phyloP scores from a whole-genome alignment of 2,888 invertebrate species.

The Laspeyria flexula region DNA sequence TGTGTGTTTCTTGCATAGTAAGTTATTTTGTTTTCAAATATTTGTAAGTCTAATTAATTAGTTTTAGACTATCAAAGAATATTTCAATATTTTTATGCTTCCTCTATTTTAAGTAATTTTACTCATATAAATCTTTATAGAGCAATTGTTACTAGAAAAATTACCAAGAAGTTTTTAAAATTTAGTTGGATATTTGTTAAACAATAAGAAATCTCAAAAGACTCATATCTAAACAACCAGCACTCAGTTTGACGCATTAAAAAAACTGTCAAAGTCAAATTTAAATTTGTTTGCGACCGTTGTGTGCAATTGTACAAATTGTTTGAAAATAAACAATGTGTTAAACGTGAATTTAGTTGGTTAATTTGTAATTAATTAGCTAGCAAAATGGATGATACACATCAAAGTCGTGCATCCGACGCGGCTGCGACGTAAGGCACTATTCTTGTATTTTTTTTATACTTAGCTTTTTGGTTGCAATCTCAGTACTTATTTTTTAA shows the following conservation, averaged over 20 bases:
- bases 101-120: no score
- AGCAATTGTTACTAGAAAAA: no score
- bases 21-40: constrained; percentile 43
- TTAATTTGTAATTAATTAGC: constrained; percentile 4
- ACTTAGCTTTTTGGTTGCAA: no score
- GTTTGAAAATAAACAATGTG: constrained; percentile 33
- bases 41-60: no score
- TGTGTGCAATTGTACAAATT: constrained; percentile 30
- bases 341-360: not conserved
- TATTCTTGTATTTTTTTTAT: not conserved
- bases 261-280: constrained; percentile 34
- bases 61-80: no score
- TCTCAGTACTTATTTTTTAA: no score
- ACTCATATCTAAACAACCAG: not conserved
- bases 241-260: not conserved
- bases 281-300: constrained; percentile 25
- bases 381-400: constrained; percentile 68
- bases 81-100: no score
- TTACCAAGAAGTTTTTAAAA: no score
- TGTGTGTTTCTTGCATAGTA: constrained; percentile 64
- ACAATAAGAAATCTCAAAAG: constrained; percentile 8
- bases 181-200: no score
- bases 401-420: constrained; percentile 57
- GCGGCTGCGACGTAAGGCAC: constrained; percentile 69
- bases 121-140: no score